A percentile compares a stretch with the other conserved stretches of the same genome.
Conservation (phyloP, 1,140 invertebrate species). For the Temnothorax curvispinosus region DNA sequence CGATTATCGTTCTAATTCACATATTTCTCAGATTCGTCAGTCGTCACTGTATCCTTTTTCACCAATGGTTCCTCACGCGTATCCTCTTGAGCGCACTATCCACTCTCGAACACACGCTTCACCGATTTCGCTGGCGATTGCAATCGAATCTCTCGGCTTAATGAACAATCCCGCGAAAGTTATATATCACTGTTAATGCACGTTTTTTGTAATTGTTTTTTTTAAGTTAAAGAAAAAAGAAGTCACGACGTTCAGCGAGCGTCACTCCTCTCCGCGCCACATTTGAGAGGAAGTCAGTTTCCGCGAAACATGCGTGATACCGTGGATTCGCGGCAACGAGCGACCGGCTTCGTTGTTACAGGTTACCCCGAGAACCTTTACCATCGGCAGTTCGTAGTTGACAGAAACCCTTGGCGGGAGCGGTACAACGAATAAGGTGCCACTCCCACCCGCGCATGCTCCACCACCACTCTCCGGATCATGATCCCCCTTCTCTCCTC, state of each 20-base stretch:
- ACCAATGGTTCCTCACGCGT: not conserved
- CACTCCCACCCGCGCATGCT: slow-evolving; percentile 80
- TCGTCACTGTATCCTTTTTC: slow-evolving; percentile 24
- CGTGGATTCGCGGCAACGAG: not conserved
- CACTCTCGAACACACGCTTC: not conserved
- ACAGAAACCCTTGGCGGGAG: slow-evolving; percentile 79
- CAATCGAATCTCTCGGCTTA: not conserved
- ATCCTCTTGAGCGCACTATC: slow-evolving; percentile 21
- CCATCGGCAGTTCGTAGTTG: slow-evolving; percentile 77
- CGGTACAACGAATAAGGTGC: slow-evolving; percentile 75
- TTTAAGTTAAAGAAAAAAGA: not conserved
- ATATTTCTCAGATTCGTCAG: not conserved
- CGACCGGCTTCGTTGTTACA: not conserved
- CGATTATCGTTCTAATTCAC: not conserved
- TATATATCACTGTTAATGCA: too few species aligned
- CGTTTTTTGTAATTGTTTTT: not conserved
- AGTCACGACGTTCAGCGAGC: not conserved
- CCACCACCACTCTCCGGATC: slow-evolving; percentile 68
- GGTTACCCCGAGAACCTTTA: slow-evolving; percentile 64
- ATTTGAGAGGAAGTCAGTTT: not conserved
- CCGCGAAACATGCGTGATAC: not conserved
- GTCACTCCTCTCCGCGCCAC: not conserved
- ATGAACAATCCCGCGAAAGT: not conserved
- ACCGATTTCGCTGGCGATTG: not conserved
- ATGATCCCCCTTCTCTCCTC: slow-evolving; percentile 59